Conservation (phyloP, 1,140 invertebrate genomes). For the Argopecten irradians region DNA sequence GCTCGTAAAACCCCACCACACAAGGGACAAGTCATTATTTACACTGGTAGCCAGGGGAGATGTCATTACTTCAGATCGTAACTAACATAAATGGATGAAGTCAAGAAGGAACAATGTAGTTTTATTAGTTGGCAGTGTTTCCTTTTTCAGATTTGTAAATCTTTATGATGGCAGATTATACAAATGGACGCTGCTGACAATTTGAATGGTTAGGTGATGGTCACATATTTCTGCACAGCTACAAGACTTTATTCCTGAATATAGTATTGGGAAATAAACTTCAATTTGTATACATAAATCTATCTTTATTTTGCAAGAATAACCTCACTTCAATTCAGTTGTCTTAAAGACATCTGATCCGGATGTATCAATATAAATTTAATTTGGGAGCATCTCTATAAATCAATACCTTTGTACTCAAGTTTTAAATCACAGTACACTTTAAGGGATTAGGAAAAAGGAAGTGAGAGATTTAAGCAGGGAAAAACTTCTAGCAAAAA, state of each 20-base stretch:
- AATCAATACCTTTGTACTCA: too few species aligned
- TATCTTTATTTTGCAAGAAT: background rate
- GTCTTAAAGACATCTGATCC: background rate
- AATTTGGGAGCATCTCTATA: too few species aligned
- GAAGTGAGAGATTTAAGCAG: too few species aligned
- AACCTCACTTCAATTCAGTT: background rate
- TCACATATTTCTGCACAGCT: background rate
- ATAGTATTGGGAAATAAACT: too few species aligned
- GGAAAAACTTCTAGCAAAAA: too few species aligned
- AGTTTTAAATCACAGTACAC: too few species aligned
- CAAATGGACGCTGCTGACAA: background rate
- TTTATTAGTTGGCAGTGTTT: background rate
- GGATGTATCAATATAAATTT: background rate
- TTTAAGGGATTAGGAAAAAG: too few species aligned
- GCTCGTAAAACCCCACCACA: background rate
- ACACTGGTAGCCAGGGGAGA: background rate
- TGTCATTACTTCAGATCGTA: background rate
- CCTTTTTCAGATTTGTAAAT: background rate
- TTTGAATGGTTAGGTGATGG: background rate
- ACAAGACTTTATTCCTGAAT: background rate
- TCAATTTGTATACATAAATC: background rate
- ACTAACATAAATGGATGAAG: background rate
- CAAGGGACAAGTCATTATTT: background rate
- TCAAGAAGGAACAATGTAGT: background rate
- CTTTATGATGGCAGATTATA: background rate